phyloP scores from a whole-genome alignment of 2,797 vertebrate genomes.

The Gambelia wislizenii region DNA sequence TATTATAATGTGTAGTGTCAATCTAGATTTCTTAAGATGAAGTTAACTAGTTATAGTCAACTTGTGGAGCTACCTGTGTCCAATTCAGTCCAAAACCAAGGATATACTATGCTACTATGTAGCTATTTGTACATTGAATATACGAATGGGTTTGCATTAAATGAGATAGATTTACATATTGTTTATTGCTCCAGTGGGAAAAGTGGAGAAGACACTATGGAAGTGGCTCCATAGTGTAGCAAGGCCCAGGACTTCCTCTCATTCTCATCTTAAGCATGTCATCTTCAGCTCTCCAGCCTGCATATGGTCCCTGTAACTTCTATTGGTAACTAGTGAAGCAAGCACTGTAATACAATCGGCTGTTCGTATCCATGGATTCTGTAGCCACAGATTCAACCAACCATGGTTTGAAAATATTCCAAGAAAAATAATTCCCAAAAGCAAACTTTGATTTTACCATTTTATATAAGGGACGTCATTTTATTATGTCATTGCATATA shows the following conservation, averaged over 20 bases:
- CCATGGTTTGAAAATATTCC: too few species aligned
- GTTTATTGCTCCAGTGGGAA: neutral
- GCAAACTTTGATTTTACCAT: too few species aligned
- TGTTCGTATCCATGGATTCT: too few species aligned
- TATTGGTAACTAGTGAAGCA: neutral
- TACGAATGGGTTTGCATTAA: neutral
- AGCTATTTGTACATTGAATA: neutral
- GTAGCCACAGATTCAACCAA: too few species aligned
- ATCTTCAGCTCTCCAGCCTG: neutral
- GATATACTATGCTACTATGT: neutral
- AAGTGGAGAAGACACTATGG: neutral
- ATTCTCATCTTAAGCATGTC: neutral
- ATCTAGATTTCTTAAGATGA: neutral
- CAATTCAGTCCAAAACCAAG: neutral
- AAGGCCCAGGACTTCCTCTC: neutral
- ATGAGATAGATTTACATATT: neutral
- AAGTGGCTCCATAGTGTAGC: too few species aligned
- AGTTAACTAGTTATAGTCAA: neutral
- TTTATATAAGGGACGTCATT: too few species aligned
- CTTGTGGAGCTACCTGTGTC: neutral
- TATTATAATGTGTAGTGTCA: neutral
- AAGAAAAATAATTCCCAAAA: too few species aligned
- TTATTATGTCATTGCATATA: too few species aligned
- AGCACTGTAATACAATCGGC: too few species aligned
- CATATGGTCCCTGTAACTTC: neutral